Evolutionary conservation across 2,797 vertebrate species (phyloP).

Genomic region (Tiaroga cobitis): DNA sequence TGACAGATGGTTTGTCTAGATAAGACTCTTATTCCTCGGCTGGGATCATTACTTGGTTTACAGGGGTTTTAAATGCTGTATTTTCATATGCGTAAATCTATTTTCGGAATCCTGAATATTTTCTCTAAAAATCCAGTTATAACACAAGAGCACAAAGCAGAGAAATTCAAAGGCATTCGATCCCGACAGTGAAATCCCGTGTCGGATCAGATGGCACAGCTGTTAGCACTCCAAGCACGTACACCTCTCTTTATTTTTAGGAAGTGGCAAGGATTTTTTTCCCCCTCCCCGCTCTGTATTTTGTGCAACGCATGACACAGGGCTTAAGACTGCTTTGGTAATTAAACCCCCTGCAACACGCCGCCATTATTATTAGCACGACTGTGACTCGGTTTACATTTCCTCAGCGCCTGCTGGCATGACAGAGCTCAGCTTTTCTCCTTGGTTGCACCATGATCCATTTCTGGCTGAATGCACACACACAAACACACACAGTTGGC

Average conservation of each 20-base stretch:
- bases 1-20: too few relatives aligned
- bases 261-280: conserved; percentile 72
- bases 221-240: conserved; percentile 78
- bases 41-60: neutral
- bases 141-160: neutral
- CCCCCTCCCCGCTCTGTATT: conserved; percentile 45
- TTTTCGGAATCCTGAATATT: neutral
- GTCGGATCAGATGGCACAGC: conserved; percentile 81
- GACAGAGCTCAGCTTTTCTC: conserved; percentile 26
- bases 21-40: too few relatives aligned
- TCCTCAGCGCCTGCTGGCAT: conserved; percentile 26
- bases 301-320: conserved; percentile 68
- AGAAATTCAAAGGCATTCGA: conserved; percentile 46
- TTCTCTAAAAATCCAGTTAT: neutral
- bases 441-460: conserved; percentile 19
- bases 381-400: conserved; percentile 46
- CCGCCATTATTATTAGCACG: conserved; percentile 65
- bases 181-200: conserved; percentile 64
- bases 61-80: neutral
- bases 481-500: neutral
- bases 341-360: conserved; percentile 69
- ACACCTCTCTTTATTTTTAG: conserved; percentile 81
- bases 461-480: neutral
- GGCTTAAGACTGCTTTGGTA: conserved; percentile 63
- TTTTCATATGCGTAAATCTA: neutral